Conservation (phyloP, 2,797 vertebrate species). For the Eleutherodactylus coqui region DNA sequence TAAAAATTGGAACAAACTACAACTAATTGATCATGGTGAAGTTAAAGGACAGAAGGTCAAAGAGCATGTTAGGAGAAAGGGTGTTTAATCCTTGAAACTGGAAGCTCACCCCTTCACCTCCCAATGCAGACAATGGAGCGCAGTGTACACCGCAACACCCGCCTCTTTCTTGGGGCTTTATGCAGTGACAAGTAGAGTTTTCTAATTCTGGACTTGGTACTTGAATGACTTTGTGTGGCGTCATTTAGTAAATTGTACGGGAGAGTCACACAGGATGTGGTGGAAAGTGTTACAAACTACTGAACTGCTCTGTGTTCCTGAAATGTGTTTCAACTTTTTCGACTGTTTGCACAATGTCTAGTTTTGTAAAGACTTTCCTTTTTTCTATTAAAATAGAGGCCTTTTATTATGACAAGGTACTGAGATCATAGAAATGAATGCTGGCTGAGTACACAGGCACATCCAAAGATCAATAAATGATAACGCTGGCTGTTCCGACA, state of each 20-base stretch:
- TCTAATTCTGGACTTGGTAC: conserved; percentile 65
- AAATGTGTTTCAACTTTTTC: conserved; percentile 57
- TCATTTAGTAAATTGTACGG: conserved; percentile 69
- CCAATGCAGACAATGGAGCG: conserved; percentile 59
- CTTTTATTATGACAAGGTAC: conserved; percentile 69
- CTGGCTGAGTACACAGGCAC: conserved; percentile 59
- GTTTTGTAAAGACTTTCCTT: conserved; percentile 67
- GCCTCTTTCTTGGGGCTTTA: conserved; percentile 66
- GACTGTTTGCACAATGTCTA: conserved; percentile 70
- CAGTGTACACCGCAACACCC: conserved; percentile 65
- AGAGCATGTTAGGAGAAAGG: conserved; percentile 68
- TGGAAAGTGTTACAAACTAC: conserved; percentile 64
- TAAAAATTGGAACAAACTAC: conserved; percentile 60
- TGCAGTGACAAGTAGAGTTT: conserved; percentile 69
- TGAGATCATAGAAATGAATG: conserved; percentile 68
- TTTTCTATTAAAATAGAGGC: conserved; percentile 67
- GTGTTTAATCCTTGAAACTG: conserved; percentile 68
- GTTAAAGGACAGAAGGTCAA: conserved; percentile 72
- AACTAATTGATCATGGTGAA: conserved; percentile 67
- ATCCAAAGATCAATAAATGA: conserved; percentile 50
- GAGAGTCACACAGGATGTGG: conserved; percentile 71
- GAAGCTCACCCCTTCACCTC: conserved; percentile 70
- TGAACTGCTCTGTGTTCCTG: conserved; percentile 66
- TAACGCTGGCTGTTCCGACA: conserved; percentile 32
- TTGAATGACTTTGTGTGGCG: conserved; percentile 69